Percentiles rank a stretch among this genome's conserved stretches.
These are phyloP conservation scores for Macrotus californicus DNA, from an alignment of 2,113 vertebrate species.

Conservation along the genomic window DNA sequence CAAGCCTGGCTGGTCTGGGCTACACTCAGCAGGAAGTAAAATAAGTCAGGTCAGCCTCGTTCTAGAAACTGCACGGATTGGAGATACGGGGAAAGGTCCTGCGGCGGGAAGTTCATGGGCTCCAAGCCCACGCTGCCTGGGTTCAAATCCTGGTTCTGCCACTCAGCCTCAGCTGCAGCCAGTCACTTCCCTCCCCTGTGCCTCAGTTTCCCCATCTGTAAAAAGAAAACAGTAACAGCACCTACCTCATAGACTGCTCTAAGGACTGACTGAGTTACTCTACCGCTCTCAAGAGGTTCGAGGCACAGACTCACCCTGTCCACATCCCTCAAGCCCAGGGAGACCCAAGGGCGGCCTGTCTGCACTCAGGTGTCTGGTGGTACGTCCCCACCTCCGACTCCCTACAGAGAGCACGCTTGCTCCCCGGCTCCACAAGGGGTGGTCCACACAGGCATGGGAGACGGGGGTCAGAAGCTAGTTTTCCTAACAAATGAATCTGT, in stretches of 20 bases:
- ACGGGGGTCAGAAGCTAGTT: neutral
- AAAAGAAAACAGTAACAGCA: neutral
- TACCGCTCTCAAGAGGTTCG: neutral
- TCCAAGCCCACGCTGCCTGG: neutral
- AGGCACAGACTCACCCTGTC: neutral
- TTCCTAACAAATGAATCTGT: neutral
- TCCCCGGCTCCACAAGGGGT: too few species aligned
- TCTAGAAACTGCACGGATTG: neutral
- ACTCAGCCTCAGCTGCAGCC: neutral
- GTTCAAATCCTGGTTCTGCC: neutral
- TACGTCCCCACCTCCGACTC: too few species aligned
- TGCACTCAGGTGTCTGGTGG: neutral
- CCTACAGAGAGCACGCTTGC: neutral
- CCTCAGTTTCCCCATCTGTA: neutral
- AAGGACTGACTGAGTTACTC: neutral
- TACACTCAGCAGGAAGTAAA: neutral
- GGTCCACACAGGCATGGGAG: neutral
- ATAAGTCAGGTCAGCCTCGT: neutral
- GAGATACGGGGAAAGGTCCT: neutral
- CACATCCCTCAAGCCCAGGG: neutral
- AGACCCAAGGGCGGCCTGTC: neutral
- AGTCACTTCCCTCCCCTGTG: neutral
- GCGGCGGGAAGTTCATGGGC: neutral
- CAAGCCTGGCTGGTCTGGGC: neutral
- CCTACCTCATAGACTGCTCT: neutral